Evolutionary conservation across 2,888 invertebrate species (phyloP).

Genomic region (Protonemura montana): DNA sequence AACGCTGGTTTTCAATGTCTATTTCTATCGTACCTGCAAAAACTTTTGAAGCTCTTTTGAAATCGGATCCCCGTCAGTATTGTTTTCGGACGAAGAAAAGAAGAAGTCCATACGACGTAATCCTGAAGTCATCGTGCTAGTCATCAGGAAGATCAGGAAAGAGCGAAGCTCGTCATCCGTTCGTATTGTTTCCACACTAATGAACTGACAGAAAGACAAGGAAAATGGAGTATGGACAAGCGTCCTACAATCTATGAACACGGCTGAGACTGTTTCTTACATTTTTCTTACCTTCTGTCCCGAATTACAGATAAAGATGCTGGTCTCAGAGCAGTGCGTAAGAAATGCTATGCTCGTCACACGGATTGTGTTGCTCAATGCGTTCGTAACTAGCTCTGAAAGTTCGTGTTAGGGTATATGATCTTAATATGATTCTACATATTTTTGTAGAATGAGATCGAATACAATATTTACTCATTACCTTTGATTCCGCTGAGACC

Average conservation of each 20-base stretch:
- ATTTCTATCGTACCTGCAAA: conserved; percentile 50
- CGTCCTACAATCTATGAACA: no score
- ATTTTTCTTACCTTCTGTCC: conserved; percentile 55
- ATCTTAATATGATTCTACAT: no score
- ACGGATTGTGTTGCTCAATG: conserved; percentile 48
- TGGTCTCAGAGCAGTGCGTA: conserved; percentile 55
- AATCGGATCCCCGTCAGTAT: conserved; percentile 49
- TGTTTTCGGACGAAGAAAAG: conserved; percentile 49
- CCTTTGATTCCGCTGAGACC: conserved; percentile 56
- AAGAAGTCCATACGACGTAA: conserved; percentile 52
- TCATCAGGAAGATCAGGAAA: conserved; percentile 55
- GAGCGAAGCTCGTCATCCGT: conserved; percentile 54
- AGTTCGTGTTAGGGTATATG: no score
- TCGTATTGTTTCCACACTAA: conserved; percentile 54
- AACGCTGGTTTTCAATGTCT: no score
- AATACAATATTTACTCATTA: conserved; percentile 50
- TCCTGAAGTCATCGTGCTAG: conserved; percentile 52
- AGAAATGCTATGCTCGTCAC: conserved; percentile 57
- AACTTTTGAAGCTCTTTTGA: conserved; percentile 50
- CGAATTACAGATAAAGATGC: conserved; percentile 56
- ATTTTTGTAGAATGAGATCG: neutral
- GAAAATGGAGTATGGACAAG: no score
- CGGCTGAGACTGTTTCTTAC: neutral
- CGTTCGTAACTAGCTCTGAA: conserved; percentile 33
- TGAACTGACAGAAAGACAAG: conserved; percentile 51